Conservation (phyloP, 2,113 vertebrate genomes). For the Halichoeres trimaculatus region DNA sequence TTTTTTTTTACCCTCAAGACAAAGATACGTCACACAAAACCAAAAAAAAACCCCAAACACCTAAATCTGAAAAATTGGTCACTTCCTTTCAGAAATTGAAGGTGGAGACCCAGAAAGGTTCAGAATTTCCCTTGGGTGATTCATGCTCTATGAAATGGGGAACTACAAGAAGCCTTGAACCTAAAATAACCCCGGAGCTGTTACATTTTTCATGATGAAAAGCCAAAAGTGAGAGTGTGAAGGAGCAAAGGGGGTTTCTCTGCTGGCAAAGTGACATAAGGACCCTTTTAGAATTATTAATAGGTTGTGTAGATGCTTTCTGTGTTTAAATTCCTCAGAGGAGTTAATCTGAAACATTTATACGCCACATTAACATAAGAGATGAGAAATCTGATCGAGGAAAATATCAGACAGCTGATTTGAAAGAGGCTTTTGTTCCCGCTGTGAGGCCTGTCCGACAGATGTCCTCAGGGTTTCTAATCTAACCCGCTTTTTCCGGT, state of each 20-base stretch:
- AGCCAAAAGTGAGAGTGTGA: neutral
- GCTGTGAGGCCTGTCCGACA: neutral
- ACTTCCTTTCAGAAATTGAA: constrained; percentile 30
- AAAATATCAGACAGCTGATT: neutral
- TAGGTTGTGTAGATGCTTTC: too few relatives aligned
- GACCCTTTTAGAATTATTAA: too few relatives aligned
- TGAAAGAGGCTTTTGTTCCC: constrained; percentile 23
- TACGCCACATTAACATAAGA: neutral
- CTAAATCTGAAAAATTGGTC: neutral
- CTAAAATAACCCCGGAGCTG: constrained; percentile 30
- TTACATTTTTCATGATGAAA: constrained; percentile 7
- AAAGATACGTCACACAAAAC: neutral
- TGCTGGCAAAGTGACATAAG: neutral
- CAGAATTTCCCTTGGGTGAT: constrained; percentile 7
- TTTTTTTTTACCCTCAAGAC: neutral
- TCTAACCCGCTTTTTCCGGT: neutral
- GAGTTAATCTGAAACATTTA: neutral
- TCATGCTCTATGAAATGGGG: constrained; percentile 38
- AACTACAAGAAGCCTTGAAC: constrained; percentile 40
- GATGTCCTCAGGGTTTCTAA: constrained; percentile 5
- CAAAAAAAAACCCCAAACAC: neutral
- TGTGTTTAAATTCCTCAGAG: neutral
- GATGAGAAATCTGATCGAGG: neutral
- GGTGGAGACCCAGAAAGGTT: constrained; percentile 1
- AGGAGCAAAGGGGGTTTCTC: neutral